phyloP scores from a whole-genome alignment of 1,140 invertebrate genomes.

The Campodea augens region DNA sequence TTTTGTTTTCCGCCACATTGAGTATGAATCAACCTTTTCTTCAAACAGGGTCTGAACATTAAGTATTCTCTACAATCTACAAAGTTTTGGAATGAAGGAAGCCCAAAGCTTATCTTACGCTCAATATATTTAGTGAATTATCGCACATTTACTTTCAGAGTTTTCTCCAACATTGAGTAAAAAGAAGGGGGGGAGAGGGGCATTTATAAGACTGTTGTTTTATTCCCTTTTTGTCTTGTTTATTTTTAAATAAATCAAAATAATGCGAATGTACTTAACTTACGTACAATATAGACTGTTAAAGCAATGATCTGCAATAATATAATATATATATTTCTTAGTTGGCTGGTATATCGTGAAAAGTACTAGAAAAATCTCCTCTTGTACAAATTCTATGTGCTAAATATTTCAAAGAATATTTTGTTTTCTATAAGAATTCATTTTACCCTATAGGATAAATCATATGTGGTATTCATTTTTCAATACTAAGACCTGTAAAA shows the following conservation, averaged over 20 bases:
- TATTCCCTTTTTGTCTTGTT: too few species aligned
- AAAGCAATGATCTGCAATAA: not conserved
- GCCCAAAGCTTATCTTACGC: conserved; percentile 3
- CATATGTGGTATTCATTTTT: not conserved
- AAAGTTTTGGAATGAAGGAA: not conserved
- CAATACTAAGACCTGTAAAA: not conserved
- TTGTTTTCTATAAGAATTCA: not conserved
- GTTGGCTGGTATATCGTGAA: not conserved
- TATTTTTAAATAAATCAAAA: too few species aligned
- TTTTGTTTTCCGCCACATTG: not conserved
- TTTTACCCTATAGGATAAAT: not conserved
- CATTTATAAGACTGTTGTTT: not conserved
- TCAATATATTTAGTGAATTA: conserved; percentile 6
- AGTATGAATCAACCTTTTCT: not conserved
- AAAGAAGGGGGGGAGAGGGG: not conserved
- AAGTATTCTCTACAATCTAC: not conserved
- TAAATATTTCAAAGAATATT: not conserved
- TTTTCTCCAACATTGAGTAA: not conserved
- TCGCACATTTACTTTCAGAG: not conserved
- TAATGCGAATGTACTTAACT: too few species aligned
- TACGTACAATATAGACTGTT: not conserved
- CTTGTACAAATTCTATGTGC: not conserved
- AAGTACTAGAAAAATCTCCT: not conserved
- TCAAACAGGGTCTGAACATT: not conserved
- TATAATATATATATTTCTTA: not conserved